Evolutionary conservation across 2,797 vertebrate species (phyloP), one percentile per base, ranked within the genome.

Genomic region (Nyctibius grandis): DNA sequence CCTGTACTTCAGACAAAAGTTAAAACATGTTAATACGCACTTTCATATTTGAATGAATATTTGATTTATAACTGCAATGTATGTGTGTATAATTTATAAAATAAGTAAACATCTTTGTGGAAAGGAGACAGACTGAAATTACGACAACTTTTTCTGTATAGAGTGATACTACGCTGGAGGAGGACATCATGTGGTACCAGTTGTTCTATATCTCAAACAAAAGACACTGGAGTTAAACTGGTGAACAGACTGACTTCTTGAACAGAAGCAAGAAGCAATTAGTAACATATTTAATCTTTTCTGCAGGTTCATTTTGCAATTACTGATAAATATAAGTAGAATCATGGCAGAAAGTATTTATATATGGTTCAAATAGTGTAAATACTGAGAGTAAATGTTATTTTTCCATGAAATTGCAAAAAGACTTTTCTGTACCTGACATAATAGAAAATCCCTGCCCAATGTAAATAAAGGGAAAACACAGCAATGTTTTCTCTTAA

Each of bases 1-100:
- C 98, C 59, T 99, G 98, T 91, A 99, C 99, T 99, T 93, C 10
- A 97, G 96, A 25, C 45, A 68, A 12, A 97, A 97, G 61, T 88
- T 38, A n/a, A 73, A 85, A 19, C 53, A 74, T 38, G 31, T 91
- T 68, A 90, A 45, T 10, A 70, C 56, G 70, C 23, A 44, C 29
- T 76, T 87, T 38, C 17, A 20, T 23, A 38, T 80, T 63, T 85
- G 61, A 87, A 65, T 9, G 2, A 79, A 80, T 89, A 76, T 80
- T 82, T 83, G 2, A 69, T 82, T 64, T 89, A 15, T 36, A 79
- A 78, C 26, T 59, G 26, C 15, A 78, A 38, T 19, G 15, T 22
- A 53, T 13, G 8, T 22, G 7, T 19, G 45, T 47, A 38, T 23
- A 38, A 65, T 54, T 65, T 34, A 53, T 47, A 61, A 70, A n/a